A percentile compares a stretch with the other conserved stretches of the same genome.
phyloP scores from a whole-genome alignment of 2,888 invertebrate genomes.

The Drosophila algonquin region DNA sequence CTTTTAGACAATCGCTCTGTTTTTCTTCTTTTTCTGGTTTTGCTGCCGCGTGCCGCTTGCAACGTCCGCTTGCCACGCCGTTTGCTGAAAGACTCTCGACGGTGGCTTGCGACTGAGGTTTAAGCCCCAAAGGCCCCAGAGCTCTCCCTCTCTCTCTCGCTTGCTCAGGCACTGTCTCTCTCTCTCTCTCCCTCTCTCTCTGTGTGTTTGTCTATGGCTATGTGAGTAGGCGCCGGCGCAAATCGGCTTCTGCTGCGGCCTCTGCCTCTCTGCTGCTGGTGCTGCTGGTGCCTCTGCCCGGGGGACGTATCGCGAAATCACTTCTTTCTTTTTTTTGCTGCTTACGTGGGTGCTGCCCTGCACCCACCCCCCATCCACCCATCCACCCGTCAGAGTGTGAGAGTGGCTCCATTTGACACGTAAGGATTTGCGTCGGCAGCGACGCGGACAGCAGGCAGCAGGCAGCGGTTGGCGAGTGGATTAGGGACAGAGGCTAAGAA shows the following conservation, averaged over 20 bases:
- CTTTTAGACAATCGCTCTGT: slow-evolving; percentile 19
- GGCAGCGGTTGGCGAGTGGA: slow-evolving; percentile 14
- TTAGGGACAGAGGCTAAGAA: slow-evolving; percentile 22
- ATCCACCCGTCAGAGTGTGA: slow-evolving; percentile 4
- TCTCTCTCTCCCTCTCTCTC: background rate
- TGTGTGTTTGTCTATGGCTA: background rate
- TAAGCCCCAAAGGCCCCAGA: slow-evolving; percentile 50
- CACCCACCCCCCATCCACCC: slow-evolving; percentile 17
- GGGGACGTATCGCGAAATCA: slow-evolving; percentile 74
- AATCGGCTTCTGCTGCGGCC: background rate
- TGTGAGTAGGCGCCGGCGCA: background rate
- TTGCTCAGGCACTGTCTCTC: slow-evolving; percentile 9
- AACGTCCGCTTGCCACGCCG: slow-evolving; percentile 73
- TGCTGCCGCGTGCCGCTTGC: slow-evolving; percentile 42
- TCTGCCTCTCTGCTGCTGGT: slow-evolving; percentile 11
- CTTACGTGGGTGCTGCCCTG: slow-evolving; percentile 34
- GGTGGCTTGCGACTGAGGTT: slow-evolving; percentile 25
- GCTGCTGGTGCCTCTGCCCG: slow-evolving; percentile 66
- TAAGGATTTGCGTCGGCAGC: slow-evolving; percentile 72
- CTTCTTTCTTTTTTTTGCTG: slow-evolving; percentile 66
- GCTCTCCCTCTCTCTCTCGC: slow-evolving; percentile 5
- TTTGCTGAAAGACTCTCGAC: slow-evolving; percentile 70
- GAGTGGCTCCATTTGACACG: slow-evolving; percentile 67
- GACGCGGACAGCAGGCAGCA: too few relatives aligned
- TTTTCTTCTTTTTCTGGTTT: slow-evolving; percentile 21